phyloP scores from a whole-genome alignment of 1,140 invertebrate genomes.

The Neodiprion virginianus region DNA sequence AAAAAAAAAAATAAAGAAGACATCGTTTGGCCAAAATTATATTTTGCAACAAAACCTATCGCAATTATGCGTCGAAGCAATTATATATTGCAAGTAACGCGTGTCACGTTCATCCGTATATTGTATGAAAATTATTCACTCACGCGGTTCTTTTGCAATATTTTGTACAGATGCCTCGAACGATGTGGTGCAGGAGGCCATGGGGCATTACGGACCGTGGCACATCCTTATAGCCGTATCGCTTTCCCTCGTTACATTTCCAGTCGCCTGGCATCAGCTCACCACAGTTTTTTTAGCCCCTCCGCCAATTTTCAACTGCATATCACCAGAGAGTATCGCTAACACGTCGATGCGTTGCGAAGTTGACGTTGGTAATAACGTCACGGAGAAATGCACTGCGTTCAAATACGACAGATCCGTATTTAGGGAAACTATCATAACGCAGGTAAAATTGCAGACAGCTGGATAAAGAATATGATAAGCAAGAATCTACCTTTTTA shows the following conservation, averaged over 20 bases:
- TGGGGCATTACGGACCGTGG: conserved; percentile 68
- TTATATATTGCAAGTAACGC: no score
- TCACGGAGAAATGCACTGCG: conserved; percentile 60
- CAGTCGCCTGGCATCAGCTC: conserved; percentile 72
- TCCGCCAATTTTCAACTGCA: conserved; percentile 66
- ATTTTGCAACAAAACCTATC: no score
- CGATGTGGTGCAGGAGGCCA: conserved; percentile 54
- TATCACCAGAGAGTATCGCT: conserved; percentile 36
- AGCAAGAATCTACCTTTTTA: not conserved
- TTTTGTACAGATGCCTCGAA: conserved; percentile 20
- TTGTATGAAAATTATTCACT: no score
- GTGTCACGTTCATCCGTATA: no score
- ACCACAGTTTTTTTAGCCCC: conserved; percentile 73
- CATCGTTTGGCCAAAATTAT: no score
- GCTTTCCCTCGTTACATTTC: conserved; percentile 70
- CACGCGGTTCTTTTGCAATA: not conserved
- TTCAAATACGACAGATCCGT: conserved; percentile 69
- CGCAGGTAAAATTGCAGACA: conserved; percentile 57
- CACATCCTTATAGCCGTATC: conserved; percentile 70
- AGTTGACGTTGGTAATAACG: conserved; percentile 40
- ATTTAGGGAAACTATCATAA: conserved; percentile 76
- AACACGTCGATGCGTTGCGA: conserved; percentile 39
- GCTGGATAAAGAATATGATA: not conserved
- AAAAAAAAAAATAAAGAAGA: no score
- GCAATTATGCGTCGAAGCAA: no score